Percentiles rank a stretch among this genome's conserved stretches.
These are phyloP conservation scores for Nebria ingens DNA, from an alignment of 1,140 invertebrate genomes.

Conservation along the genomic window DNA sequence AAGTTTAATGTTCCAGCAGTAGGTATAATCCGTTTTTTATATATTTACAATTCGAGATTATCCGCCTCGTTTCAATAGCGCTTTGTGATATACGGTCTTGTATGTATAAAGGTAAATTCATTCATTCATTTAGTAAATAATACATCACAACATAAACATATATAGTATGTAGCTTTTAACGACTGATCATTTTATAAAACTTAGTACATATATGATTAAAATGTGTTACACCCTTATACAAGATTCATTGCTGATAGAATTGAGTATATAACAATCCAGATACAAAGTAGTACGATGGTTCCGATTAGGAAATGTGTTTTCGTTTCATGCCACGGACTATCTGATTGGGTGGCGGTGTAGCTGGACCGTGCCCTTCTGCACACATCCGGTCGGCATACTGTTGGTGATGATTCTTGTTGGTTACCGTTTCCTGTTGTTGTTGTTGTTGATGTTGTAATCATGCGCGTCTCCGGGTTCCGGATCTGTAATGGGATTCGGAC, in stretches of 20 bases:
- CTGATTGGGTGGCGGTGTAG: no score
- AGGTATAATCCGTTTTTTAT: no score
- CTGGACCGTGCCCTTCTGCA: not conserved
- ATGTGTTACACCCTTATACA: no score
- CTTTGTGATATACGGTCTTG: not conserved
- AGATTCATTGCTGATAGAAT: not conserved
- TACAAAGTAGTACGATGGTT: not conserved
- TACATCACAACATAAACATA: not conserved
- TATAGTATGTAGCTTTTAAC: not conserved
- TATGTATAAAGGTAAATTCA: not conserved
- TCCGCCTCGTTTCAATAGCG: no score
- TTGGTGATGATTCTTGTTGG: not conserved
- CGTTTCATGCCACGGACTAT: no score
- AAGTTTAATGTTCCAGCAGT: no score
- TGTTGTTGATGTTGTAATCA: not conserved
- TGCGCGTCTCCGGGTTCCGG: not conserved
- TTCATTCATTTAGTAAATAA: not conserved
- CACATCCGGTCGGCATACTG: not conserved
- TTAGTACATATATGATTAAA: not conserved
- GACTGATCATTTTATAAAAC: not conserved
- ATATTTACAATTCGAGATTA: no score
- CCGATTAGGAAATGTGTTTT: not conserved
- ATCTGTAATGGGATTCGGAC: not conserved
- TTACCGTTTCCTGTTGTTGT: not conserved
- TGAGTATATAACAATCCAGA: not conserved